Base-by-base conservation (phyloP, 2,888 invertebrate species). In the Timandra comae region DNA sequence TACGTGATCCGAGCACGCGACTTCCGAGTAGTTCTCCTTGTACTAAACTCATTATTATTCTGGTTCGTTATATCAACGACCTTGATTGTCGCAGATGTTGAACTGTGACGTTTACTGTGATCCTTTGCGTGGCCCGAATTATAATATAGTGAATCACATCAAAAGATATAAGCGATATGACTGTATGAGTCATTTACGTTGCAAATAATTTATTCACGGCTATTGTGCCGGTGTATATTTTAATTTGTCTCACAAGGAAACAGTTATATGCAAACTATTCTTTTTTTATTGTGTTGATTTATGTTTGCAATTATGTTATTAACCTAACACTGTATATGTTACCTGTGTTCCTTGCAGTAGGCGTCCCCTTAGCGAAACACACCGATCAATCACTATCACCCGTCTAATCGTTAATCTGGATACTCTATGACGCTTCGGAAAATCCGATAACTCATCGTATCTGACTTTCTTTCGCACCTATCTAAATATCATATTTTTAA, bases 1-100 rank as follows among this genome's bases (percentile, higher is more conserved):
- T 76, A 76, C 69, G 45, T 50, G 55, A 59, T 65, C 56, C 58
- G 59, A 62, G 56, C 63, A 70, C 67, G 72, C 64, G 49, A 70
- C 67, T 69, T 69, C 69, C 66, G 66, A 64, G 46, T 54, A 52
- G 57, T 62, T 70, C 69, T 69, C 61, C 63, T 59, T 51, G 49
- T 44, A 44, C 46, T 5, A 3, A 16, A 16, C 57, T 66, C n/a
- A n/a, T 67, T 65, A 56, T 59, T 63, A 67, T 67, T 67, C 56
- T 46, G 56, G 61, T 63, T 60, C 48, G 65, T 50, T 56, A 49
- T 46, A 41, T 41, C 29, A 49, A 46, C 58, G 64, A 61, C 63
- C 61, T 62, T 62, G 63, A 36, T 37, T 35, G 29, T 46, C 16
- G 33, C 47, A 45, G 50, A 55, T 50, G 53, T 52, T 50, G 51